Base-by-base conservation (phyloP, 2,888 invertebrate genomes). In the Ormyrus labotus region DNA sequence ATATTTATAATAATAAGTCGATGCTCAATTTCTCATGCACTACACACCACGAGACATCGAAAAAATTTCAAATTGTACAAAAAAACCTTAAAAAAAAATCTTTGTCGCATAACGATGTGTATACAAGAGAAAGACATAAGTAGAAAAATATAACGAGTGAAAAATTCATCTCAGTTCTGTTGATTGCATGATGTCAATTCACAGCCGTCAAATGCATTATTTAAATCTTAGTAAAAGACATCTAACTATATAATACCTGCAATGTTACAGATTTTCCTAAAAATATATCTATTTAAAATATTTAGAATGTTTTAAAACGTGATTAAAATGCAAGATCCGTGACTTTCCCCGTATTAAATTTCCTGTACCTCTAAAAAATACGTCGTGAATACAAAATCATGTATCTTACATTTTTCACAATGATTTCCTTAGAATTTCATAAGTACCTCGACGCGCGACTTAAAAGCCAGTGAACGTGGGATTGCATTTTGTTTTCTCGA, bases 11-110 rank as follows among this genome's bases (percentile, higher is more conserved):
- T 78, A 79, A 76, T 73, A 81, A 82, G 64, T 78, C 76, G 81
- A 78, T 80, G 70, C 75, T 69, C 77, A 34, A 76, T 83, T 51
- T 76, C 77, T 82, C 86, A 86, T 86, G 86, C 86, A 86, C 85
- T 85, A 85, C 85, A 83, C 83, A 84, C 73, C 85, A 85, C 82
- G 82, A 81, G 81, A 78, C 78, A 81, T 72, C 58, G 77, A 82
- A 68, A 77, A 83, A 74, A 74, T 57, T 13, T 48, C 55, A 64
- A 68, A 53, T 55, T 6, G 13, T 34, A 47, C 8, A 69, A n/a
- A 61, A 76, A 70, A 68, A 81, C 57, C 76, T 76, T 57, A 74
- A 74, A 69, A 45, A 68, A 77, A 34, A 84, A 81, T 57, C 60
- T 69, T 69, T n/a, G 77, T 76, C 72, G 76, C 70, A 88, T 80